A percentile compares a stretch with the other conserved stretches of the same genome.
Evolutionary conservation across 2,888 invertebrate genomes (phyloP).

Genomic region (Trichogramma dendrolimi): DNA sequence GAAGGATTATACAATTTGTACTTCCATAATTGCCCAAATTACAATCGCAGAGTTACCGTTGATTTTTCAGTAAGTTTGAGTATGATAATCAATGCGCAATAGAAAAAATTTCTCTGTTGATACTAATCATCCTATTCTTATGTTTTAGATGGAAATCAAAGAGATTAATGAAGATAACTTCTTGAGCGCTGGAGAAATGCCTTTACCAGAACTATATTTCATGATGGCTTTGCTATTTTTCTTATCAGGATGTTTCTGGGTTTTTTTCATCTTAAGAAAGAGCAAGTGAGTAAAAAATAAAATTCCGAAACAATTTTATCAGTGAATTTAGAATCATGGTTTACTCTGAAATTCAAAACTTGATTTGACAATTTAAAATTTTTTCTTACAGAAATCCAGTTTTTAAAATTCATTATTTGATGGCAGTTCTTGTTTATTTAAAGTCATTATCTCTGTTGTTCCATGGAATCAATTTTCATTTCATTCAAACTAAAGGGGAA

Average conservation of each 20-base stretch:
- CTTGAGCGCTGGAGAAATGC: slow-evolving; percentile 94
- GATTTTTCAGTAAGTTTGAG: slow-evolving; percentile 65
- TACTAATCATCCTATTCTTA: not conserved
- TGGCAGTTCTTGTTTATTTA: slow-evolving; percentile 88
- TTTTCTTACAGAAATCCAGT: slow-evolving; percentile 66
- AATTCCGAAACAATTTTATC: slow-evolving; percentile 4
- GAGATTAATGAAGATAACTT: slow-evolving; percentile 83
- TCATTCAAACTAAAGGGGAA: slow-evolving; percentile 86
- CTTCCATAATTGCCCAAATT: slow-evolving; percentile 88
- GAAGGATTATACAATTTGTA: slow-evolving; percentile 92
- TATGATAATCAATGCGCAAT: slow-evolving; percentile 11
- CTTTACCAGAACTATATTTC: slow-evolving; percentile 86
- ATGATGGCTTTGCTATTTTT: slow-evolving; percentile 88
- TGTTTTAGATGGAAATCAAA: slow-evolving; percentile 72
- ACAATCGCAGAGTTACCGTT: slow-evolving; percentile 55
- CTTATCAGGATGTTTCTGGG: slow-evolving; percentile 87
- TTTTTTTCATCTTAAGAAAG: slow-evolving; percentile 71
- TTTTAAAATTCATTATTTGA: slow-evolving; percentile 93
- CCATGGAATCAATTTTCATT: slow-evolving; percentile 92
- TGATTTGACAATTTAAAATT: slow-evolving; percentile 3
- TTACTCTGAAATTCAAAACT: slow-evolving; percentile 11
- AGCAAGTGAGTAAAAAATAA: slow-evolving; percentile 59
- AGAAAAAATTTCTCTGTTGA: no score
- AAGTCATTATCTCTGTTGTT: slow-evolving; percentile 90
- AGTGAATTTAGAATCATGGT: slow-evolving; percentile 11